Conservation (phyloP, 1,140 invertebrate genomes). For the Ceratitis capitata region DNA sequence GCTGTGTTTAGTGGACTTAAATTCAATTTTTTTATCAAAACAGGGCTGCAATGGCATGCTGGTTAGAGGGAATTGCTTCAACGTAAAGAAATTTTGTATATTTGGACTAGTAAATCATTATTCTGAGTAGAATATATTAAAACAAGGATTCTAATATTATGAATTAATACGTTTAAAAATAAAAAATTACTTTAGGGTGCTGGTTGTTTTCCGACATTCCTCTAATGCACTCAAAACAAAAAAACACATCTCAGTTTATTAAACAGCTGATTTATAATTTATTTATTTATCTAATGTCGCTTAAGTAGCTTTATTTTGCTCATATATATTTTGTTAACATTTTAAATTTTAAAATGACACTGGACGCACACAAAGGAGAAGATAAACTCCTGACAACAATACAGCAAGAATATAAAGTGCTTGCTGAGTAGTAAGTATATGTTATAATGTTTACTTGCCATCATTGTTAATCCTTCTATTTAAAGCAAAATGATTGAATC, state of each 20-base stretch:
- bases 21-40: background rate
- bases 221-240: background rate
- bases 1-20: background rate
- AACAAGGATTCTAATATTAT: too few relatives aligned
- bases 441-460: background rate
- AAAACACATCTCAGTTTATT: background rate
- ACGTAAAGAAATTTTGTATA: background rate
- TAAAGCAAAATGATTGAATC: conserved; percentile 85
- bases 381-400: conserved; percentile 64
- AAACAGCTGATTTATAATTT: background rate
- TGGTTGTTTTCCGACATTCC: background rate
- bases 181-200: background rate
- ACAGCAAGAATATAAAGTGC: conserved; percentile 79
- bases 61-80: too few relatives aligned
- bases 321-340: background rate
- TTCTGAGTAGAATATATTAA: background rate
- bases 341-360: conserved; percentile 51
- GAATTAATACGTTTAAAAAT: too few relatives aligned
- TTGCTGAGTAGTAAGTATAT: conserved; percentile 80
- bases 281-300: background rate
- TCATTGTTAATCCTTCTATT: conserved; percentile 52
- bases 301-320: too few relatives aligned
- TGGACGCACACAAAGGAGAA: conserved; percentile 56
- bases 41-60: too few relatives aligned
- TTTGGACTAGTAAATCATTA: background rate